Evolutionary conservation across 2,888 invertebrate species (phyloP), one percentile per base, ranked within the genome.

Genomic region (Ceramica pisi): DNA sequence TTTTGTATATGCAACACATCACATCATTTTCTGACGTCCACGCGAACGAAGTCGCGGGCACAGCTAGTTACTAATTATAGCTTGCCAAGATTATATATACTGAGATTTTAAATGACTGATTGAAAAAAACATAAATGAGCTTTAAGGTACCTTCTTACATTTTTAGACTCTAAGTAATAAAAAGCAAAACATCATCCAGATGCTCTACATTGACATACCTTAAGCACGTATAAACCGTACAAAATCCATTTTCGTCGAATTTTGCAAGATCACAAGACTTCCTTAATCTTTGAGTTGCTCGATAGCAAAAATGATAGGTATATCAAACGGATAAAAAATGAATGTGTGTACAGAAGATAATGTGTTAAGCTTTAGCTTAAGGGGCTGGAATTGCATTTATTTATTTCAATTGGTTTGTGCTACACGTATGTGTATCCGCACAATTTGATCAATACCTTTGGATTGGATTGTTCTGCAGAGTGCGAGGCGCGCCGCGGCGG

Each of bases 391-490:
- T 75, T 75, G 80, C 71, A 64, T 77, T 86, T 85, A 77, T 83
- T 82, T 81, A 51, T 78, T 77, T 77, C 64, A 72, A 84, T 82
- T 75, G 77, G 67, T 73, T 78, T 61, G 66, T 71, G 62, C 72
- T 67, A 65, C 78, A 81, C 68, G 71, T 72, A 67, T 81, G 65
- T 83, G 70, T 81, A 88, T 84, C 86, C 84, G 78, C 84, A 87
- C 90, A 89, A 92, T 91, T 91, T 92, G 91, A 94, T 93, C 94
- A 91, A 93, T 93, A 91, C 88, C 88, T 90, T 86, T 79, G 89
- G 88, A 92, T 92, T 91, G 90, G 91, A 92, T 93, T 93, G 92
- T 93, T 90, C 86, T 90, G 90, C 88, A 90, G 89, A 85, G 89
- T 87, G 89, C 84, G 78, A 86, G 85, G 76, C 87, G 82, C 85